Evolutionary conservation across 2,797 vertebrate species (phyloP).

Genomic region (Ctenopoma kingsleyae): DNA sequence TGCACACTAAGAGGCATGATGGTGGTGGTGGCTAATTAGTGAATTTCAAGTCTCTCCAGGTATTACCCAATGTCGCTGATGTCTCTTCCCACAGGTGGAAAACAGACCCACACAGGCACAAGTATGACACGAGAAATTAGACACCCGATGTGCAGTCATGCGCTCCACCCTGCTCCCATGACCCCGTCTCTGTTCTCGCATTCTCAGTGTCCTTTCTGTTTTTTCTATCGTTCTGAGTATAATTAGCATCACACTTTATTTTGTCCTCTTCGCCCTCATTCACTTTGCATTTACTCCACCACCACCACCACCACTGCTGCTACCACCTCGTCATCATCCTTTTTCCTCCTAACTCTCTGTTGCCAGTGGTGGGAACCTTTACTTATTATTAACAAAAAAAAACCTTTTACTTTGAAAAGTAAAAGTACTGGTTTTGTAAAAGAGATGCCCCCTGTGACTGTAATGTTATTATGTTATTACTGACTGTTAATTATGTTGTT

Average conservation of each 20-base stretch:
- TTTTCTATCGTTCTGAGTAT: conserved; percentile 75
- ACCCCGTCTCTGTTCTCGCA: conserved; percentile 59
- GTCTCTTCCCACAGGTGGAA: conserved; percentile 50
- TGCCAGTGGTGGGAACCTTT: background rate
- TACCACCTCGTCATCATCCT: conserved; percentile 1
- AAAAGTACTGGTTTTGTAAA: background rate
- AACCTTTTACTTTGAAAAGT: too few relatives aligned
- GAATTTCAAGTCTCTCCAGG: conserved; percentile 49
- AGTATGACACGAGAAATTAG: conserved; percentile 48
- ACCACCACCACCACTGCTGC: conserved; percentile 1
- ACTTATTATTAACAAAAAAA: too few relatives aligned
- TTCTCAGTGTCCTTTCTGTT: conserved; percentile 48
- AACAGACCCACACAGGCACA: conserved; percentile 32
- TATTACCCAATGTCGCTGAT: conserved; percentile 21
- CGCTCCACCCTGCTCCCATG: conserved; percentile 59
- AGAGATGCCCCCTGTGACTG: too few relatives aligned
- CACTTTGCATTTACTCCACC: conserved; percentile 28
- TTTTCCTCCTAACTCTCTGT: conserved; percentile 2
- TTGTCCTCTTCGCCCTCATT: conserved; percentile 41
- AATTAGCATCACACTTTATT: conserved; percentile 65
- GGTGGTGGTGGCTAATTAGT: conserved; percentile 36
- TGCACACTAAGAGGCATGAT: conserved; percentile 9
- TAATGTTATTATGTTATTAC: too few relatives aligned
- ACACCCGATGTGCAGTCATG: conserved; percentile 56
- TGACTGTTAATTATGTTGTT: too few relatives aligned